Evolutionary conservation across 2,888 invertebrate genomes (phyloP), one percentile per base, ranked within the genome.

Genomic region (Muscina levida): DNA sequence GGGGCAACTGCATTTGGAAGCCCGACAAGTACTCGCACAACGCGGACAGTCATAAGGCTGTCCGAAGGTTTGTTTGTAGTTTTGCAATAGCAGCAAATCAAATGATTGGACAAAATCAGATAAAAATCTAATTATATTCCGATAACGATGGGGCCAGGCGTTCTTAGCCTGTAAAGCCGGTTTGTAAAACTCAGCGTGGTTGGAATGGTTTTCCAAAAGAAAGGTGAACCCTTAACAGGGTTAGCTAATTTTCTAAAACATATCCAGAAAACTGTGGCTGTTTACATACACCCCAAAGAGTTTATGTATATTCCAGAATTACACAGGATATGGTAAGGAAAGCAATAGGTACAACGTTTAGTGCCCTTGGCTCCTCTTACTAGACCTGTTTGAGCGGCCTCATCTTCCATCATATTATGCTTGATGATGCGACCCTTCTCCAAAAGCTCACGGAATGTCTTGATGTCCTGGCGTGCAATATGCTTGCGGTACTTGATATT

Each of bases 371-470:
- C 72, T 5, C 87, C 85, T 37, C 84, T 83, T 2, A 75, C n/a
- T n/a, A 85, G 84, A 19, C 85, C 85, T 5, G 77, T 72, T 42
- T 73, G 59, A 22, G 17, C 67, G 11, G 68, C 72, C 15, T 79
- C 77, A 62, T 31, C 78, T 37, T 82, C 81, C 78, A 81, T 82
- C 59, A 79, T 82, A 65, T 83, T 84, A 42, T 87, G 86, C 70
- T 89, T 89, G n/a, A 88, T 76, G n/a, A 80, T 77, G 0, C 89
- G 85, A 3, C 88, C 88, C 17, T 85, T 86, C 17, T 88, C 88
- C 56, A 89, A 76, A 1, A 89, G 80, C 17, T 89, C 87, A 0
- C 85, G 82, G 73, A 88, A 89, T 2, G 85, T 83, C 73, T 86
- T 87, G 5, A 89, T 80, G 17, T 88, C 87, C 46, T 88, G 87